Base-by-base conservation (phyloP, 2,113 vertebrate genomes). In the Apteryx owenii region DNA sequence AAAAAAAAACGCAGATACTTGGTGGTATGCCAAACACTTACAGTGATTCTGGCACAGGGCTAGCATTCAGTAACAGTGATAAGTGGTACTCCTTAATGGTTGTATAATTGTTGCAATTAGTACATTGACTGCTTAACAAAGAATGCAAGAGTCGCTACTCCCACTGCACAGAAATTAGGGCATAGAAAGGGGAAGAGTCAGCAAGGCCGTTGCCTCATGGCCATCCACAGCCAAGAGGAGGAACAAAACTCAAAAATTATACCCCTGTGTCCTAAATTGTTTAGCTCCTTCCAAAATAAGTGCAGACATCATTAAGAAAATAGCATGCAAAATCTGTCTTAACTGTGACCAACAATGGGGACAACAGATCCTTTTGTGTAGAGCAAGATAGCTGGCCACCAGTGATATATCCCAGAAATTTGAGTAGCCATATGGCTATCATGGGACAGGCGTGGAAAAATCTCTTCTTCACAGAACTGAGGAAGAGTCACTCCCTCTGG, bases 101-200 rank as follows among this genome's bases (percentile, higher is more conserved):
- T 85, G 54, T 46, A 25, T 36, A 78, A 82, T n/a, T 14, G 10
- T 5, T 42, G 75, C n/a, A 44, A 40, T 85, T 71, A 85, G 58
- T 42, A 73, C 53, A 78, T 36, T 9, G 29, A 38, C 19, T 9
- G 36, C 36, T 75, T 69, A 36, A 40, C 38, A 42, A 28, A 11
- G 5, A 5, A 29, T 12, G 38, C 22, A 23, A n/a, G 28, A 26
- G 7, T 38, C 58, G 38, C 48, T 53, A 4, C 33, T 75, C n/a
- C 12, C 1, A 1, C 58, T 69, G 76, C 11, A 17, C 18, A 25
- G 62, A 84, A 87, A 36, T 14, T 8, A 13, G n/a, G 40, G 25
- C 1, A 4, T n/a, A 38, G 46, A 31, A 22, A 1, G 1, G 6
- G 56, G 31, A 44, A 29, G 18, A n/a, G 36, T 36, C 33, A 64